Percentiles rank a stretch among this genome's conserved stretches.
Conservation (phyloP, 2,113 vertebrate species). For the Ascaphus truei region DNA sequence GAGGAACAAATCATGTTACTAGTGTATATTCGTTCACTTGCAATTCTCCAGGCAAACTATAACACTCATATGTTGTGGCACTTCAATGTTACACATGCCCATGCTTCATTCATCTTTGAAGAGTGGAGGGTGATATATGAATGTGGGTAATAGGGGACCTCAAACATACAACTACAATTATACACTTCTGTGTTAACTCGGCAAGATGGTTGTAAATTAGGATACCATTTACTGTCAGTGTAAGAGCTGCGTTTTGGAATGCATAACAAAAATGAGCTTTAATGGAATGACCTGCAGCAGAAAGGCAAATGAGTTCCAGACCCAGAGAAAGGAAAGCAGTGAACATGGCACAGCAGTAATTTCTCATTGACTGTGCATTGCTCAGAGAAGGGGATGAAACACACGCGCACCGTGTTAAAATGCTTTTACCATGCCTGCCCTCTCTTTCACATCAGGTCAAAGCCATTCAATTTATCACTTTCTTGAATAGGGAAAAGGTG, state of each 20-base stretch:
- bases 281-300: constrained; percentile 33
- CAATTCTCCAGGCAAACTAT: no score
- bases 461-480: constrained; percentile 30
- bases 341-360: background rate
- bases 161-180: constrained; percentile 66
- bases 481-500: constrained; percentile 7
- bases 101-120: no score
- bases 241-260: constrained; percentile 44
- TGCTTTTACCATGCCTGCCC: constrained; percentile 28
- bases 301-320: constrained; percentile 34
- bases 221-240: constrained; percentile 42
- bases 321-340: constrained; percentile 3
- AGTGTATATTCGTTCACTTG: no score
- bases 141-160: constrained; percentile 59
- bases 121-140: no score
- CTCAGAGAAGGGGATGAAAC: constrained; percentile 3
- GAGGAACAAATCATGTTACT: no score
- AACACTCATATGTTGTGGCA: no score
- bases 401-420: constrained; percentile 15
- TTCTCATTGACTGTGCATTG: constrained; percentile 10
- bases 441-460: constrained; percentile 23
- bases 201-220: constrained; percentile 53
- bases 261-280: constrained; percentile 42
- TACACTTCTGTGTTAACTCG: constrained; percentile 63
- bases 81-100: background rate